phyloP scores from a whole-genome alignment of 2,113 vertebrate genomes.

The Sturnus vulgaris region DNA sequence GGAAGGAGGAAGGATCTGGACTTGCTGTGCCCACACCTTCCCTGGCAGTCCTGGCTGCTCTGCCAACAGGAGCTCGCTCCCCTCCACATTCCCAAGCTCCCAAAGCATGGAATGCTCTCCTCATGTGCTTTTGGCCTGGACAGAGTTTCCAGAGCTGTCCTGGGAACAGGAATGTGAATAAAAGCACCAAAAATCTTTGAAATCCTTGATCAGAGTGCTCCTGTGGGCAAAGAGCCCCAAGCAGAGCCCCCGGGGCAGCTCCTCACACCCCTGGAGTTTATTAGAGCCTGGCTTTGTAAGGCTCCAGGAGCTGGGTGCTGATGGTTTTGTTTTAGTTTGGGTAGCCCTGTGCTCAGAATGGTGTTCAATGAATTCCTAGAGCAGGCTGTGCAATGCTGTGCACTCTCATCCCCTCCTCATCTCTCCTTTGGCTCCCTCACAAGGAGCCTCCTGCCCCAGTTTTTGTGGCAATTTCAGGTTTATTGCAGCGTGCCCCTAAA shows the following conservation, averaged over 20 bases:
- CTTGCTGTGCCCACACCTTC: background rate
- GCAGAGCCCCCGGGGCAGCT: background rate
- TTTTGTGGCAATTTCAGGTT: background rate
- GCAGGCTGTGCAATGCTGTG: background rate
- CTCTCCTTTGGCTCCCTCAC: background rate
- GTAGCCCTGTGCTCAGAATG: background rate
- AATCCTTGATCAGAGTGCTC: background rate
- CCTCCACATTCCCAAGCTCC: background rate
- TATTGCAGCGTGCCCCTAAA: background rate
- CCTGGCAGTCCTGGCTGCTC: background rate
- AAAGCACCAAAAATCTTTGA: background rate
- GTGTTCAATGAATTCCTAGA: background rate
- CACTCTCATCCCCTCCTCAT: background rate
- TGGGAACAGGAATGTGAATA: background rate
- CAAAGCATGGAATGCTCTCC: background rate
- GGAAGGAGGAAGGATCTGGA: background rate
- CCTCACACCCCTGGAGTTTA: fast-evolving
- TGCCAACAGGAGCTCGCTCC: background rate
- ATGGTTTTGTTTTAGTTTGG: background rate
- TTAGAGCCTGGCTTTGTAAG: fast-evolving
- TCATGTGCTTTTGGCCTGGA: background rate
- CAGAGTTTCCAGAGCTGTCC: background rate
- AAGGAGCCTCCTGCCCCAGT: background rate
- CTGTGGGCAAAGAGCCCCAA: fast-evolving
- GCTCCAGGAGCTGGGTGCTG: background rate